phyloP scores from a whole-genome alignment of 2,888 invertebrate species.

The Melanostoma mellinum region DNA sequence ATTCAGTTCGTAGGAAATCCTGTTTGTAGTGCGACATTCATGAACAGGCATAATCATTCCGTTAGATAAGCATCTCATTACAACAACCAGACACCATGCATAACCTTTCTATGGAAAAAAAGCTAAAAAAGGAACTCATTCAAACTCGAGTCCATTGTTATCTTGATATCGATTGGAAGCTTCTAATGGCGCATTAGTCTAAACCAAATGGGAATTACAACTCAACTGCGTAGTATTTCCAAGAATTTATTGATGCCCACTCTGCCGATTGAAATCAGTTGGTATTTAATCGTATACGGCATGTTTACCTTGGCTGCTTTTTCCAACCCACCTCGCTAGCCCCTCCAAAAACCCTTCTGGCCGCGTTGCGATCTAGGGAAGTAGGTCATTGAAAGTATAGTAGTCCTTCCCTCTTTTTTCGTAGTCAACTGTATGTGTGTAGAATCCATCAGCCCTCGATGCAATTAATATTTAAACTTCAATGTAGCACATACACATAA shows the following conservation, averaged over 20 bases:
- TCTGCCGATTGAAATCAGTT: slow-evolving; percentile 6
- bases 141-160: slow-evolving; percentile 31
- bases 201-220: slow-evolving; percentile 34
- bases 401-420: slow-evolving; percentile 16
- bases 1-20: too few relatives aligned
- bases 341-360: not conserved
- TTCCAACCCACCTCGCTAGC: not conserved
- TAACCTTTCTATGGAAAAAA: not conserved
- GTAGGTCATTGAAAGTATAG: slow-evolving; percentile 15
- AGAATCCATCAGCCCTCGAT: slow-evolving; percentile 34
- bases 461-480: slow-evolving; percentile 37
- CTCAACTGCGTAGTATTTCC: slow-evolving; percentile 52
- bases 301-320: slow-evolving; percentile 25
- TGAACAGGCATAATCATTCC: not conserved
- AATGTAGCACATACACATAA: slow-evolving; percentile 1
- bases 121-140: not conserved
- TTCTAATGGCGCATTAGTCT: slow-evolving; percentile 35
- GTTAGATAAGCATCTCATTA: not conserved
- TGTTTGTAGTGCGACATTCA: too few relatives aligned
- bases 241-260: slow-evolving; percentile 43
- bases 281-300: slow-evolving; percentile 5
- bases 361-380: slow-evolving; percentile 1
- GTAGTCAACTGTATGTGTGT: slow-evolving; percentile 18
- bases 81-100: not conserved
- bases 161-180: slow-evolving; percentile 47